Base-by-base conservation (phyloP, 2,888 invertebrate genomes). In the Athalia circularis region DNA sequence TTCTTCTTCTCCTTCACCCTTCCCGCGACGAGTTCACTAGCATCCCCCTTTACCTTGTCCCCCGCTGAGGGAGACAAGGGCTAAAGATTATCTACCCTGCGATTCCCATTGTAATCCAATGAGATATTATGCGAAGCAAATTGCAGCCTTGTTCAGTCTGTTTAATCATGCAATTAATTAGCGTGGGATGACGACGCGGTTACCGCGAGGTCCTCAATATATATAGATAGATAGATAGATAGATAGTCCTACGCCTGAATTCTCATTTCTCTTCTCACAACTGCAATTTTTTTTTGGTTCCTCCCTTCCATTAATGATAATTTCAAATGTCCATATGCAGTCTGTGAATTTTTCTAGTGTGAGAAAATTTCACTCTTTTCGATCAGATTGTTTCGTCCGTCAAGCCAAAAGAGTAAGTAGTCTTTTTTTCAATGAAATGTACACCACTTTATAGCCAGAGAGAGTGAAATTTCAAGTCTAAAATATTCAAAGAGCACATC, bases 51-150 rank as follows among this genome's bases (percentile, higher is more conserved):
- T 29, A 29, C 29, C 29, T 29, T 29, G 29, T 29, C 47, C 47
- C 59, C 68, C 57, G 57, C 13, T 13, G 59, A 47, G 72, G 72
- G 57, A 72, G 57, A 77, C 81, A 82, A 81, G 82, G 79, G 80
- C 75, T 82, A 83, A 83, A 83, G 83, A 83, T 83, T 83, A 83
- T 83, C 83, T 83, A 81, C 81, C 82, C 82, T 76, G 81, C 29
- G 59, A 81, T 83, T 81, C 81, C 78, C 80, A 82, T 82, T 80
- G 81, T 82, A 83, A 83, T 83, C 81, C 82, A 83, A 83, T 83
- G 81, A 82, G 80, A 81, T 82, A 80, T 80, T 79, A 75, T 80
- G 80, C 81, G 81, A 81, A 81, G 80, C 81, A 59, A 57, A 77
- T 70, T 65, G 65, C 64, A 67, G 70, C 68, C 77, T 70, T 61